phyloP scores from a whole-genome alignment of 1,140 invertebrate species.

The Drosophila gunungcola region DNA sequence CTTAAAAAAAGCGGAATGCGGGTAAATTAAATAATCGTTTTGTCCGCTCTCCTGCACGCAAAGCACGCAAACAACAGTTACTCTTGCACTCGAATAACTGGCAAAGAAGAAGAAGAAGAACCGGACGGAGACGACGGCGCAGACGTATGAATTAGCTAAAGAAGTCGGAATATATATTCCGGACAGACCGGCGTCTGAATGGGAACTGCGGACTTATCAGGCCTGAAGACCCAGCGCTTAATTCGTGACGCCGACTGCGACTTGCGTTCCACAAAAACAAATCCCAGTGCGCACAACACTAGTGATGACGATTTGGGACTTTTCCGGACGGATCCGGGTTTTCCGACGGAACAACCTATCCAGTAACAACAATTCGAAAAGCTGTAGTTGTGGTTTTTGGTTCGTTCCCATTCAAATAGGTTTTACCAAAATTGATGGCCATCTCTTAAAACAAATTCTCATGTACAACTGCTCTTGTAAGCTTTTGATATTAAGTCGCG shows the following conservation, averaged over 20 bases:
- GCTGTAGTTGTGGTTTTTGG: not conserved
- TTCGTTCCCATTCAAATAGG: no score
- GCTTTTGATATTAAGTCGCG: no score
- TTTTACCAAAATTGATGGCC: no score
- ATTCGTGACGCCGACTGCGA: slow-evolving; percentile 55
- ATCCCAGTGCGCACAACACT: slow-evolving; percentile 60
- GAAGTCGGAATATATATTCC: slow-evolving; percentile 22
- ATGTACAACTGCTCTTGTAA: no score
- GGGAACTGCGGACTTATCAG: slow-evolving; percentile 61
- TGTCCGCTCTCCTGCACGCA: slow-evolving; percentile 31
- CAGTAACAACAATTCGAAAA: not conserved
- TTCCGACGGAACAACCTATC: not conserved
- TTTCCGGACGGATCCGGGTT: not conserved
- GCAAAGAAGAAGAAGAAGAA: slow-evolving; percentile 52
- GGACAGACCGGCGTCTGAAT: slow-evolving; percentile 47
- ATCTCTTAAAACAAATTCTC: no score
- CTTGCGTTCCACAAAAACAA: slow-evolving; percentile 57
- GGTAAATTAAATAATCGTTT: slow-evolving; percentile 77
- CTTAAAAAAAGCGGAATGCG: slow-evolving; percentile 26
- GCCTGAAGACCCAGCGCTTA: slow-evolving; percentile 69
- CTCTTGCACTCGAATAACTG: slow-evolving; percentile 19
- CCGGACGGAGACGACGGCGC: slow-evolving; percentile 47
- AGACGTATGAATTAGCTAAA: not conserved
- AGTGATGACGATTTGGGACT: slow-evolving; percentile 27
- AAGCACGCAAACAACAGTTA: slow-evolving; percentile 72